Percentiles rank a stretch among this genome's conserved stretches.
phyloP scores from a whole-genome alignment of 92 coral and sea anemone species.

The Chrysogorgia sp. region DNA sequence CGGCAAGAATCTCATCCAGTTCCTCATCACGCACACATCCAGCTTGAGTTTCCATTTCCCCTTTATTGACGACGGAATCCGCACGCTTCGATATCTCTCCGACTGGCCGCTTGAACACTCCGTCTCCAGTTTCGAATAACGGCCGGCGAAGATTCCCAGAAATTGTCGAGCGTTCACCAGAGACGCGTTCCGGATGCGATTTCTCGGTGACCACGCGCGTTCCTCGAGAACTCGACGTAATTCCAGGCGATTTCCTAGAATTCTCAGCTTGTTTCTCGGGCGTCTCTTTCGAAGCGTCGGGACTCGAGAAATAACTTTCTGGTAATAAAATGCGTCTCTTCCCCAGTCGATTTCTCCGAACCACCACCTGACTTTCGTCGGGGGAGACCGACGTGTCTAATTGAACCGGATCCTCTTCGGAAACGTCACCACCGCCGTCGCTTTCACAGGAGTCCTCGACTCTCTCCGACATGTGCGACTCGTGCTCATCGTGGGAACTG shows the following conservation, averaged over 20 bases:
- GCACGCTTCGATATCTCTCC: not conserved
- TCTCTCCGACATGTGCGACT: conserved; percentile 5
- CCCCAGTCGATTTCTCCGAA: conserved; percentile 6
- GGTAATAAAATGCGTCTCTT: conserved; percentile 17
- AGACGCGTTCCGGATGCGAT: not conserved
- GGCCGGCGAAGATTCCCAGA: not conserved
- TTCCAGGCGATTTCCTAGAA: not conserved
- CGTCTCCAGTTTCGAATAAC: not conserved
- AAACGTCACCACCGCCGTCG: conserved; percentile 48
- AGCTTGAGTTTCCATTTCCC: not conserved
- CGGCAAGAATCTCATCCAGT: conserved; percentile 71
- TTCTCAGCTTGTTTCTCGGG: not conserved
- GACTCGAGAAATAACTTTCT: conserved; percentile 21
- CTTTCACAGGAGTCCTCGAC: conserved; percentile 55
- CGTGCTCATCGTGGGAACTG: conserved; percentile 39
- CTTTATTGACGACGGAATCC: not conserved
- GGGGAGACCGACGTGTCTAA: conserved; percentile 6
- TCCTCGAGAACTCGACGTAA: not conserved
- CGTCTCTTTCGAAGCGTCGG: not conserved
- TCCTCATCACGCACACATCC: conserved; percentile 50
- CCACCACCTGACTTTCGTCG: conserved; percentile 32
- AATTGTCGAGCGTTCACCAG: not conserved
- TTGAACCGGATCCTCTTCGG: conserved; percentile 37
- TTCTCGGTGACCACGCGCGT: not conserved
- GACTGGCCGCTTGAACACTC: not conserved